A percentile compares a stretch with the other conserved stretches of the same genome.
phyloP scores from a whole-genome alignment of 2,797 vertebrate genomes.

The Halcyon leucocephala region DNA sequence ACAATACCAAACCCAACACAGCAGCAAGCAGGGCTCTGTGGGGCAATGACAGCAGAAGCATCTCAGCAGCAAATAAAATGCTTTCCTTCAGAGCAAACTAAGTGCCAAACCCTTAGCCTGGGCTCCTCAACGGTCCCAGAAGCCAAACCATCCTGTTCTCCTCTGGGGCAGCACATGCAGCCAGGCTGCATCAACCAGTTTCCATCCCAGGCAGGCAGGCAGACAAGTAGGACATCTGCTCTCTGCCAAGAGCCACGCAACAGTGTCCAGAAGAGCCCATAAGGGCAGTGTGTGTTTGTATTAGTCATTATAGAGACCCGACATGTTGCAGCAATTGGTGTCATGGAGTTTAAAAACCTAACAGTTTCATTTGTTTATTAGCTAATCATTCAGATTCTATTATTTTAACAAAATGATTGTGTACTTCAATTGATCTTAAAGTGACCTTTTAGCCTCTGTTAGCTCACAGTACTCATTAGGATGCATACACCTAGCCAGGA shows the following conservation, averaged over 20 bases:
- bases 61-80: not conserved
- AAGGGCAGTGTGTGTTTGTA: fast-evolving
- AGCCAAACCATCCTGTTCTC: not conserved
- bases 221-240: not conserved
- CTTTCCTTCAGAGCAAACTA: not conserved
- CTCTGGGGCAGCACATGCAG: fast-evolving
- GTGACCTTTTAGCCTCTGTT: not conserved
- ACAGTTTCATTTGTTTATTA: not conserved
- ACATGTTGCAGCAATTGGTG: fast-evolving
- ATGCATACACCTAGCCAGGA: not conserved
- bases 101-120: not conserved
- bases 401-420: not conserved
- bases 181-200: fast-evolving
- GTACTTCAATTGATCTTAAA: not conserved
- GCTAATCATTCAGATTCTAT: not conserved
- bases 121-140: fast-evolving
- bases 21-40: fast-evolving
- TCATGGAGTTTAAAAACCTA: fast-evolving
- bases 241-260: fast-evolving
- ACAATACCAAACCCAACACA: fast-evolving
- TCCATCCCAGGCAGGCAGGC: too few relatives aligned
- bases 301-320: fast-evolving
- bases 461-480: not conserved
- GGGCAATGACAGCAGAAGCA: fast-evolving
- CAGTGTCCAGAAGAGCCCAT: not conserved